Conservation (phyloP, 2,113 vertebrate species). For the Hiodon tergisus region DNA sequence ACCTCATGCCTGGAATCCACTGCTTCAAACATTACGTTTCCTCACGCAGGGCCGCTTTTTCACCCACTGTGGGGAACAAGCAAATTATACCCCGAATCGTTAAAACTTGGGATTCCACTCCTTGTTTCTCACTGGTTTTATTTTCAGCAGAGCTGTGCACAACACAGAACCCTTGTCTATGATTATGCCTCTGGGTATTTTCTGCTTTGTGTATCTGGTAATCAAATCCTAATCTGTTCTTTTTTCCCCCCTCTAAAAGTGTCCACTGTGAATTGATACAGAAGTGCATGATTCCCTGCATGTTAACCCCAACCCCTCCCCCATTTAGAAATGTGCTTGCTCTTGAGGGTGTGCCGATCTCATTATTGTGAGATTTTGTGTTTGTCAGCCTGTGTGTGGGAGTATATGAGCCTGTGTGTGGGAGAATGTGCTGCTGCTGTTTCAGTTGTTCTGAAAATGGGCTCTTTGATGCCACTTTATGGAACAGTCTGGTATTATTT, state of each 20-base stretch:
- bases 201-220: not conserved
- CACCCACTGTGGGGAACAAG: not conserved
- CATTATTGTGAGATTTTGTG: not conserved
- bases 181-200: not conserved
- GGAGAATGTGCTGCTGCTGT: not conserved
- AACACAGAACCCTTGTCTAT: not conserved
- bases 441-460: conserved; percentile 5
- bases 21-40: not conserved
- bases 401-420: not conserved
- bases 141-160: not conserved
- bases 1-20: not conserved
- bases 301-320: not conserved
- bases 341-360: not conserved
- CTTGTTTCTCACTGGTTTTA: not conserved
- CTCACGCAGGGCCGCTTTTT: not conserved
- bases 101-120: not conserved
- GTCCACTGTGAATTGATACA: not conserved
- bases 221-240: not conserved
- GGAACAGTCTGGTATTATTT: conserved; percentile 25
- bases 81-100: not conserved
- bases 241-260: not conserved
- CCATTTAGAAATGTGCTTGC: not conserved
- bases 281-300: not conserved
- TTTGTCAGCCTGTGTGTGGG: not conserved
- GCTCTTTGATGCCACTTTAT: conserved; percentile 30